Base-by-base conservation (phyloP, 2,797 vertebrate species). In the Lophotriccus pileatus region DNA sequence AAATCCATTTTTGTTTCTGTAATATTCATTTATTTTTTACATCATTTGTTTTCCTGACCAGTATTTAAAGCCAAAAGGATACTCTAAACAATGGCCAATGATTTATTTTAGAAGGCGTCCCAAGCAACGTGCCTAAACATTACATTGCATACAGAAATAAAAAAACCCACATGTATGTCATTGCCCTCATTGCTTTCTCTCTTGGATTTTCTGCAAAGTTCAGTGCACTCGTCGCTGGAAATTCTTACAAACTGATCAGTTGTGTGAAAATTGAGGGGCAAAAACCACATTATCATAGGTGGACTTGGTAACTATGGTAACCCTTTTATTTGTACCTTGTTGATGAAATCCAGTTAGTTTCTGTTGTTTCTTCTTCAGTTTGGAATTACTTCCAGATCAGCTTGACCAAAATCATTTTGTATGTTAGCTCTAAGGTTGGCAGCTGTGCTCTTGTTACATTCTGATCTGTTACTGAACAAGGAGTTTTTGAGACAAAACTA, bases 51-150 rank as follows among this genome's bases (percentile, higher is more conserved):
- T 97, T 97, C 97, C 96, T 98, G 97, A 98, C 97, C 97, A 98
- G 97, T 98, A 98, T 98, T 98, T 97, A 97, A 98, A 98, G 97
- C 97, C 97, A 98, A 98, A 98, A 98, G 97, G 95, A 97, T 97
- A 96, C 96, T 98, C 97, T 97, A 94, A 97, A 97, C 92, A 94
- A 97, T 94, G 97, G 98, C 97, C 97, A 98, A 98, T 96, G 74
- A 97, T 92, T 97, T 97, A 67, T 97, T 97, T 97, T 97, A 98
- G 98, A 97, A 97, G 97, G 98, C 91, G 47, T 97, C 98, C 97
- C 97, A 94, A 98, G 97, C 97, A 98, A 97, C 94, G 98, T 98
- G 98, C 98, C 98, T 98, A 97, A 97, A 97, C 97, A 96, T 97
- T 92, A 98, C 98, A 98, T 97, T 98, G 97, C 97, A 72, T 97